phyloP scores from a whole-genome alignment of 2,797 vertebrate species.

The Psittacula echo region DNA sequence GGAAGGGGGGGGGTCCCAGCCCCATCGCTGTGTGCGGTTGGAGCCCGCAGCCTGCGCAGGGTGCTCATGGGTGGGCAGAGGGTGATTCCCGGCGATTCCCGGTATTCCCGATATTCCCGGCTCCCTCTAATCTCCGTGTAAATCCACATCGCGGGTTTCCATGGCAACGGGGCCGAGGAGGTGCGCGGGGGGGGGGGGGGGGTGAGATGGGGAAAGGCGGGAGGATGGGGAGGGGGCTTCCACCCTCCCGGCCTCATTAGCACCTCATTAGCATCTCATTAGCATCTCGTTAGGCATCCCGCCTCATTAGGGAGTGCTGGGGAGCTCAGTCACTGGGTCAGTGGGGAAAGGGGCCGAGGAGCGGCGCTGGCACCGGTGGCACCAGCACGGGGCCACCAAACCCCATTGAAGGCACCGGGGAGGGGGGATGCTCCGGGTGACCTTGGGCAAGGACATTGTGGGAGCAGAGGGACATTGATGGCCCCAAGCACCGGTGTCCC shows the following conservation, averaged over 20 bases:
- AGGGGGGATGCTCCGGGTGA: not conserved
- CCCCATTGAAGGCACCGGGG: not conserved
- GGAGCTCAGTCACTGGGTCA: constrained; percentile 10
- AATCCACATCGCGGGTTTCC: constrained; percentile 6
- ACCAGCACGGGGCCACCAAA: not conserved
- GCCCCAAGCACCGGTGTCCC: too few species aligned
- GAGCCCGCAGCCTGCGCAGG: too few species aligned
- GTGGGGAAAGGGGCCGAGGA: not conserved
- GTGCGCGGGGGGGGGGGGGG: not conserved
- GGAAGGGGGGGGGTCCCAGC: not conserved
- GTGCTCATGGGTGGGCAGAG: not conserved
- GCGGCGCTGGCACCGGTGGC: too few species aligned
- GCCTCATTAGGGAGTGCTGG: constrained; percentile 31
- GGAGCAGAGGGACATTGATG: too few species aligned
- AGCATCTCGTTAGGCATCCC: constrained; percentile 34
- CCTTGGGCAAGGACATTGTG: not conserved
- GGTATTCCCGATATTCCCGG: not conserved
- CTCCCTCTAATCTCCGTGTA: not conserved
- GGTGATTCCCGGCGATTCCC: not conserved
- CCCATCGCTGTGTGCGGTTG: not conserved
- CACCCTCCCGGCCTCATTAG: not conserved
- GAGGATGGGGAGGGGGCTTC: not conserved
- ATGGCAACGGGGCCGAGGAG: constrained; percentile 18
- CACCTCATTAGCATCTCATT: constrained; percentile 30
- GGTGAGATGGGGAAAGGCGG: too few species aligned